Conservation (phyloP, 2,113 vertebrate species). For the Xiphophorus maculatus region DNA sequence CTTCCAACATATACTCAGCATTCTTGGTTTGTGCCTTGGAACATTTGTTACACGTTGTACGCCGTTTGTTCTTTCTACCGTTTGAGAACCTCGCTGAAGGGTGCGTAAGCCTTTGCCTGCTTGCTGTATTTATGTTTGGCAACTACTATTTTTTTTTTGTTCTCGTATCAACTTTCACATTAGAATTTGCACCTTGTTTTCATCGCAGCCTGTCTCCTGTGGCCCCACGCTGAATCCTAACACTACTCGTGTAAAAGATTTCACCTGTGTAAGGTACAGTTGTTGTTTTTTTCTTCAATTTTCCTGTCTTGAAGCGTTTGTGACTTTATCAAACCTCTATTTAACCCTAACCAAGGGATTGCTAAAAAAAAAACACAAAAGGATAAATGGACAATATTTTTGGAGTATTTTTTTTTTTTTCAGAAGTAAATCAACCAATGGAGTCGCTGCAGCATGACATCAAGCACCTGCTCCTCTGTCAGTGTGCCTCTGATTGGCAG, state of each 20-base stretch:
- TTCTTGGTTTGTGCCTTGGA: not conserved
- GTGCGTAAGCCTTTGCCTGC: not conserved
- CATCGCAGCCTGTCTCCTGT: not conserved
- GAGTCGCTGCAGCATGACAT: not conserved
- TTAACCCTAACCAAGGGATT: not conserved
- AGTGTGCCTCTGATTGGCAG: not conserved
- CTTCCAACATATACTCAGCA: not conserved
- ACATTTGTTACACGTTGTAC: not conserved
- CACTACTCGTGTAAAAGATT: not conserved
- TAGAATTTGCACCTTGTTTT: not conserved
- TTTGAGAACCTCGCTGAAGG: not conserved
- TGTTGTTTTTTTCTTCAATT: not conserved
- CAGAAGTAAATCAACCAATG: not conserved
- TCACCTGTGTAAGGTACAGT: not conserved
- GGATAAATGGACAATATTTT: not conserved
- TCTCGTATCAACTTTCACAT: not conserved
- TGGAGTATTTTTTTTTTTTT: not conserved
- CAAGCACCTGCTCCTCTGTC: not conserved
- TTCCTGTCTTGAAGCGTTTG: not conserved
- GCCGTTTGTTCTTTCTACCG: not conserved
- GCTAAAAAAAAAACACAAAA: not conserved
- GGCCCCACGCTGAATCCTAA: not conserved
- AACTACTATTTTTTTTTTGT: not conserved
- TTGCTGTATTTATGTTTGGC: not conserved
- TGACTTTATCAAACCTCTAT: not conserved